Base-by-base conservation (phyloP, 2,888 invertebrate genomes). In the Oxystoma pomonae region DNA sequence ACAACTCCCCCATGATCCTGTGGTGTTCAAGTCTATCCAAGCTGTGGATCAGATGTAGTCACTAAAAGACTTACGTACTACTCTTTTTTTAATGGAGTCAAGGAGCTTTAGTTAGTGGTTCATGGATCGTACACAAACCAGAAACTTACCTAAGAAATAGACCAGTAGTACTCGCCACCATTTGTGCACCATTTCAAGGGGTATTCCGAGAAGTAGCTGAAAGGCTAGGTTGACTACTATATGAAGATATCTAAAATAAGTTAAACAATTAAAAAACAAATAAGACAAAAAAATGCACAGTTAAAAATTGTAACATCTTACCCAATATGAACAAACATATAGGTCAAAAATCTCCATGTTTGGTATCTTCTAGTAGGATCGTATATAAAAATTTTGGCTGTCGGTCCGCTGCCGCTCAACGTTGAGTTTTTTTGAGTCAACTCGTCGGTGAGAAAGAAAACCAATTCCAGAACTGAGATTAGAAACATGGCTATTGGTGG, bases 301-400 rank as follows among this genome's bases (percentile, higher is more conserved):
- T 53, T 53, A 53, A 53, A 16, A 53, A 9, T n/a, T 16, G 53
- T 19, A 16, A 17, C 19, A 17, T 22, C 87, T 83, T 78, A 92
- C 91, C 96, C 96, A 65, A 94, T 91, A 80, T 98, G 98, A 19
- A 98, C 94, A 77, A 98, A 90, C 95, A 97, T 97, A 77, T 99
- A 99, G 0, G 94, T 91, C 57, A 97, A 73, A 78, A 90, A 98
- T 73, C 98, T 84, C 98, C 98, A 99, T 0, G 89, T 90, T 81
- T 99, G 91, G 61, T 88, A 84, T 65, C 97, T 85, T 74, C 88
- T 87, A 66, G 87, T 84, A 0, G 98, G 98, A 81, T 94, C 89
- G 80, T 96, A 98, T 68, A 98, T 94, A 71, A 97, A 89, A 2
- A 90, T 80, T 60, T 88, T 87, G 5, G 71, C 69, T 0, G 65